Conservation (phyloP, 2,888 invertebrate species). For the Hemicrepidius hirtus region DNA sequence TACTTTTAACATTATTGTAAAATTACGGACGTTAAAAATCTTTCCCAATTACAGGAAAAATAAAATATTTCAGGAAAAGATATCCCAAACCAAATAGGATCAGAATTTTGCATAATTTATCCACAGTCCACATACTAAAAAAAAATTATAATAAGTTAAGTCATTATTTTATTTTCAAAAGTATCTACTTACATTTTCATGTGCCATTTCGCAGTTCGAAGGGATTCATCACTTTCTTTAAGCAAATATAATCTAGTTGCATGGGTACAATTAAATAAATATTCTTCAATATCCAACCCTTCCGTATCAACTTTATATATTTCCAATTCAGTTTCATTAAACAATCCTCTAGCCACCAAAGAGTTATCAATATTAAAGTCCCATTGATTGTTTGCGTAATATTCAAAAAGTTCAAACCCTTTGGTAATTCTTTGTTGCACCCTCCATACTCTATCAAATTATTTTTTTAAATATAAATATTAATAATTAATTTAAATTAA, state of each 20-base stretch:
- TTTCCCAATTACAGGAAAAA: neutral
- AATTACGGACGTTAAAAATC: too few relatives aligned
- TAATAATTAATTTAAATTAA: too few relatives aligned
- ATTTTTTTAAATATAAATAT: neutral
- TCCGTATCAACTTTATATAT: slow-evolving; percentile 82
- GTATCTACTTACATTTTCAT: slow-evolving; percentile 80
- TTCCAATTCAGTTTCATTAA: slow-evolving; percentile 80
- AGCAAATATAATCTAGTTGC: slow-evolving; percentile 87
- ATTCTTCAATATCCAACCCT: slow-evolving; percentile 85
- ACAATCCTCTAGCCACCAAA: slow-evolving; percentile 73
- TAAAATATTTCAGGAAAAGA: neutral
- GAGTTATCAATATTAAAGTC: slow-evolving; percentile 85
- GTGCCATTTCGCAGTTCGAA: slow-evolving; percentile 86
- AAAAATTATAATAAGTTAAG: neutral
- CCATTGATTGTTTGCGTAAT: slow-evolving; percentile 95
- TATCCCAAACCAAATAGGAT: slow-evolving; percentile 27
- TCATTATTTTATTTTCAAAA: slow-evolving; percentile 62
- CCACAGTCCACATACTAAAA: slow-evolving; percentile 6
- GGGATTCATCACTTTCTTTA: slow-evolving; percentile 86
- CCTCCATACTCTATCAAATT: slow-evolving; percentile 80
- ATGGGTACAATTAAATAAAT: slow-evolving; percentile 88
- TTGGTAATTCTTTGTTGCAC: slow-evolving; percentile 89
- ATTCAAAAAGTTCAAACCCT: slow-evolving; percentile 92
- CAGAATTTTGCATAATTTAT: slow-evolving; percentile 36
- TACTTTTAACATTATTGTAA: too few relatives aligned